Conservation (phyloP, 2,113 vertebrate species). For the Paraplagusia blochii region DNA sequence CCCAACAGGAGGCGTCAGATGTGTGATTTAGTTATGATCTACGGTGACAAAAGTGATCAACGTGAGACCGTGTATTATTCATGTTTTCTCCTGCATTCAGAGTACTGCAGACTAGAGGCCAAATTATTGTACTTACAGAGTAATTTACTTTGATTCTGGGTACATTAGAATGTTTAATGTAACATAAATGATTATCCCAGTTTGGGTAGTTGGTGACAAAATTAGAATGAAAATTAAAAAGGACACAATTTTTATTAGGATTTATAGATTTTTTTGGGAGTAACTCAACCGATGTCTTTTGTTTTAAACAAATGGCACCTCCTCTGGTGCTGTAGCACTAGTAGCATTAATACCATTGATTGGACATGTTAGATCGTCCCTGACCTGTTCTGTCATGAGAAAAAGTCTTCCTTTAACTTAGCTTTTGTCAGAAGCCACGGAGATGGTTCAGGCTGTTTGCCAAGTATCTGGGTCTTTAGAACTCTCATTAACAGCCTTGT, state of each 20-base stretch:
- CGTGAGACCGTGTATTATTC: background rate
- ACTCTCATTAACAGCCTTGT: conserved; percentile 54
- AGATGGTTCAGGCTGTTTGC: background rate
- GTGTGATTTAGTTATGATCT: conserved; percentile 6
- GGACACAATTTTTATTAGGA: no score
- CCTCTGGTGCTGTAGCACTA: background rate
- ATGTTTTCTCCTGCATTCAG: no score
- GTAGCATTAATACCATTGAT: no score
- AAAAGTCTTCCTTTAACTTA: background rate
- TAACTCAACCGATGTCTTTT: no score
- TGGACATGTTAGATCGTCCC: no score
- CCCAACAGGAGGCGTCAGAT: no score
- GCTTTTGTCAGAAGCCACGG: conserved; percentile 19
- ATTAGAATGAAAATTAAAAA: no score
- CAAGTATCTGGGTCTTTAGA: conserved; percentile 53
- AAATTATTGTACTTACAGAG: no score
- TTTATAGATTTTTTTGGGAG: no score
- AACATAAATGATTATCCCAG: no score
- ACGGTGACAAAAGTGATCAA: background rate
- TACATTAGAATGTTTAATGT: no score
- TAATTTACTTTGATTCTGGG: background rate
- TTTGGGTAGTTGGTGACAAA: no score
- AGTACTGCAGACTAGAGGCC: background rate
- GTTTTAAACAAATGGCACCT: background rate
- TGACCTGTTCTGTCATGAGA: conserved; percentile 5